Evolutionary conservation across 2,888 invertebrate genomes (phyloP).

Genomic region (Zonitis immaculata): DNA sequence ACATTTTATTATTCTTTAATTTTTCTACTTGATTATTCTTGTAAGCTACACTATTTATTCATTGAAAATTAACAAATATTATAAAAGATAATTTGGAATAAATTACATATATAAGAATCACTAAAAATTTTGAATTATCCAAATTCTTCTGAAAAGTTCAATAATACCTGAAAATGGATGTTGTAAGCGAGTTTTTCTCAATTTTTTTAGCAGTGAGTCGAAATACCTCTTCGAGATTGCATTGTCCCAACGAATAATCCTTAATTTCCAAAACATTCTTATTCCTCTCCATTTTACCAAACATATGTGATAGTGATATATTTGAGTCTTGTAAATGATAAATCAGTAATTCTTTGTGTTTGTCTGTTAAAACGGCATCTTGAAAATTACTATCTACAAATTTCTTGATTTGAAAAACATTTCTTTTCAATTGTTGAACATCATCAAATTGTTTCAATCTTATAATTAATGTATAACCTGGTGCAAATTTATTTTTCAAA

Average conservation of each 20-base stretch:
- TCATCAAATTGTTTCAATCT: slow-evolving; percentile 42
- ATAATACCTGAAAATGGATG: too few relatives aligned
- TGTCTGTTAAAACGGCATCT: slow-evolving; percentile 54
- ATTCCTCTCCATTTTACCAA: slow-evolving; percentile 64
- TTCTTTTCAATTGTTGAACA: slow-evolving; percentile 10
- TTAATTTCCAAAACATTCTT: slow-evolving; percentile 52
- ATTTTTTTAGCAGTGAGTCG: too few relatives aligned
- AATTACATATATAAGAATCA: too few relatives aligned
- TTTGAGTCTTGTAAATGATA: slow-evolving; percentile 60
- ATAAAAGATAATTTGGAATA: too few relatives aligned
- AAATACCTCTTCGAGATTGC: slow-evolving; percentile 66
- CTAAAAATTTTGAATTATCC: too few relatives aligned
- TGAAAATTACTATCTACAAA: slow-evolving; percentile 38
- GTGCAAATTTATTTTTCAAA: slow-evolving; percentile 74
- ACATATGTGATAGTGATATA: slow-evolving; percentile 69
- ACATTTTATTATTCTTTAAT: too few relatives aligned
- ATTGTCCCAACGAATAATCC: slow-evolving; percentile 73
- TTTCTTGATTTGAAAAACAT: slow-evolving; percentile 26
- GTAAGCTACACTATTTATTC: too few relatives aligned
- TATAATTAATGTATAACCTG: slow-evolving; percentile 50
- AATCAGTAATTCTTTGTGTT: slow-evolving; percentile 66
- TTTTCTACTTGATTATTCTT: too few relatives aligned
- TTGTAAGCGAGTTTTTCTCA: too few relatives aligned
- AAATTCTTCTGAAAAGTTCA: too few relatives aligned
- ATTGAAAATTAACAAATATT: too few relatives aligned